These are phyloP conservation scores for Aplocera efformata DNA, from an alignment of 2,888 invertebrate species.

Conservation along the genomic window DNA sequence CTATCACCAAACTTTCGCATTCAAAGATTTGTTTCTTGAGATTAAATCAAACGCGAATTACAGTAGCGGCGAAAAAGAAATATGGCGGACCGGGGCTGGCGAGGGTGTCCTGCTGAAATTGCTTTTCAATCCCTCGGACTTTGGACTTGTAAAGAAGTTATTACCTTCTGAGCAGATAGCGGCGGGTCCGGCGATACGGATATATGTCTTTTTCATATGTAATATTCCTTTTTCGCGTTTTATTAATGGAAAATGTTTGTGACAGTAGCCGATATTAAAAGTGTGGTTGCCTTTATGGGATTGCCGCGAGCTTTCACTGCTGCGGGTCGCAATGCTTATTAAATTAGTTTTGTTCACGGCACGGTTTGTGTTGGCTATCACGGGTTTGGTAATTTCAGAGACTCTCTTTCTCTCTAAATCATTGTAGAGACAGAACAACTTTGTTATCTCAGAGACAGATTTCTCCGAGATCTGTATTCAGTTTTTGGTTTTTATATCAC, in stretches of 20 bases:
- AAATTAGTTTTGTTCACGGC: no score
- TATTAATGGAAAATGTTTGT: slow-evolving; percentile 81
- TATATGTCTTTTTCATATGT: slow-evolving; percentile 81
- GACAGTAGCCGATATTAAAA: slow-evolving; percentile 77
- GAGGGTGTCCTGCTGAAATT: slow-evolving; percentile 80
- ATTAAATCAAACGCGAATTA: slow-evolving; percentile 81
- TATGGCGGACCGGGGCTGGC: slow-evolving; percentile 76
- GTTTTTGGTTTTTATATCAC: no score
- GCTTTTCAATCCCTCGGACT: slow-evolving; percentile 83
- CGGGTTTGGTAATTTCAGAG: no score
- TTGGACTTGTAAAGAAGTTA: slow-evolving; percentile 83
- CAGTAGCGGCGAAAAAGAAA: slow-evolving; percentile 80
- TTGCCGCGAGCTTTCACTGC: slow-evolving; percentile 49
- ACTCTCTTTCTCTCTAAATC: no score
- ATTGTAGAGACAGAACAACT: no score
- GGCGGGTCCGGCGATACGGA: slow-evolving; percentile 79
- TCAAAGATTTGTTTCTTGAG: slow-evolving; percentile 80
- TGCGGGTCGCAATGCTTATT: no score
- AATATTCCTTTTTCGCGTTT: slow-evolving; percentile 82
- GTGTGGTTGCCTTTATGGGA: slow-evolving; percentile 68
- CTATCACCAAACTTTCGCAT: slow-evolving; percentile 79
- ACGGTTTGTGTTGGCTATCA: no score
- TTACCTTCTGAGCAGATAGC: slow-evolving; percentile 81
- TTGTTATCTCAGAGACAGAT: no score
- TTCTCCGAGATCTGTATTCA: no score